Evolutionary conservation across 2,797 vertebrate genomes (phyloP), one percentile per base, ranked within the genome.

Genomic region (Champsocephalus esox): DNA sequence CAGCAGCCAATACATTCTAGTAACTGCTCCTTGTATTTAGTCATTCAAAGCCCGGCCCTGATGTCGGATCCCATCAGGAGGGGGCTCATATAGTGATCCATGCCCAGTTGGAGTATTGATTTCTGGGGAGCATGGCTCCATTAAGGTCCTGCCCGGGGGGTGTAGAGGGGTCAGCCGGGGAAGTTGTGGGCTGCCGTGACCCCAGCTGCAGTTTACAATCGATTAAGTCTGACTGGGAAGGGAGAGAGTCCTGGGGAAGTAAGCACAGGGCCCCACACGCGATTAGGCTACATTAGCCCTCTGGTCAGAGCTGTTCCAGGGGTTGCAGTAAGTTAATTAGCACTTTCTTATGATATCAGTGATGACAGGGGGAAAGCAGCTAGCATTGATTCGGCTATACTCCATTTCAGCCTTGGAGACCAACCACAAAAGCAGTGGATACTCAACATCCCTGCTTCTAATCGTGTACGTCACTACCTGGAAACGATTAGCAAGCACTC

Each of bases 31-130:
- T 85, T 82, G 75, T 88, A 85, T 93, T 84, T 87, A 84, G 81
- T 79, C 87, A 85, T 91, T 90, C 84, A 64, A 76, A 77, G 75
- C 84, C 83, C 79, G 73, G 75, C 76, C 78, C 68, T 73, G 41
- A 85, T 89, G 90, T 92, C 90, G 88, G 80, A 90, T 89, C 90
- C 84, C 86, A 92, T 94, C 90, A 91, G 83, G 82, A 82, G 56
- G 55, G 76, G 73, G 69, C 79, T 87, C 82, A 68, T 76, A 92
- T 85, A 81, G 85, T 89, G 96, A 97, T 97, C 95, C 95, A 95
- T 96, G 95, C 95, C 93, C 96, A 95, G 96, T 98, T 98, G 96
- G 94, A 95, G 94, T 97, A 98, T 98, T 97, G 97, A 98, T 98
- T 97, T 96, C 95, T 91, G 57, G 81, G 92, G 95, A 96, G 94